Evolutionary conservation across 2,888 invertebrate genomes (phyloP).

Genomic region (Trissonchulus latispiculum): DNA sequence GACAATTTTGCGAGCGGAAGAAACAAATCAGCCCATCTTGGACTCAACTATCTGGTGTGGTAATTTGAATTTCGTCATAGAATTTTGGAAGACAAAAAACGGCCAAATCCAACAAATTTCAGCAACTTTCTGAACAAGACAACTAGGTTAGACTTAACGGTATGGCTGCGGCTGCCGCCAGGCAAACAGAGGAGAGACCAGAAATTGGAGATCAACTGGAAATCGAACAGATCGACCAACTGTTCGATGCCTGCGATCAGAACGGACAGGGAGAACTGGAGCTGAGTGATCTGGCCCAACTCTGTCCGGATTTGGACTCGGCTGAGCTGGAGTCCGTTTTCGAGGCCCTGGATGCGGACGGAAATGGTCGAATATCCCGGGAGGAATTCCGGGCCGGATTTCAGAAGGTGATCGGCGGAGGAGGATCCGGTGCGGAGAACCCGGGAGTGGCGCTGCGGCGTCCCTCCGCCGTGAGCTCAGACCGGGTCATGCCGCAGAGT

Average conservation of each 20-base stretch:
- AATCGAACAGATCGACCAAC: conserved; percentile 16
- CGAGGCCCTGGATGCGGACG: conserved; percentile 41
- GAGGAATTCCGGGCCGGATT: conserved; percentile 47
- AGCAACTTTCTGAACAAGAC: too few relatives aligned
- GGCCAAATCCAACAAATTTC: too few relatives aligned
- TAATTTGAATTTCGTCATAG: too few relatives aligned
- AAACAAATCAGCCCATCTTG: too few relatives aligned
- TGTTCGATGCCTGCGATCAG: conserved; percentile 43
- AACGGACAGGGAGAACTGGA: conserved; percentile 47
- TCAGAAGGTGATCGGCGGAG: conserved; percentile 31
- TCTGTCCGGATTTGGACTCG: conserved; percentile 45
- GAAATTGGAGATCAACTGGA: too few relatives aligned
- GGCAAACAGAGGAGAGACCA: too few relatives aligned
- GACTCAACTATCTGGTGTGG: too few relatives aligned
- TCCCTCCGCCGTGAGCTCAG: background rate
- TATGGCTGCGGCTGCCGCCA: too few relatives aligned
- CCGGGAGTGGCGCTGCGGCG: conserved; percentile 6
- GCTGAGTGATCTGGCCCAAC: conserved; percentile 44
- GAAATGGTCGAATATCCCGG: conserved; percentile 43
- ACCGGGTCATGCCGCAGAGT: background rate
- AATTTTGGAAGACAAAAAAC: too few relatives aligned
- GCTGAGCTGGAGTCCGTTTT: conserved; percentile 42
- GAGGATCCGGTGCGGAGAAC: conserved; percentile 31
- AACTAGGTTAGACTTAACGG: too few relatives aligned
- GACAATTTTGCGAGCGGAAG: too few relatives aligned